A percentile compares a stretch with the other conserved stretches of the same genome.
Evolutionary conservation across 2,797 vertebrate species (phyloP).

Genomic region (Amazonetta brasiliensis): DNA sequence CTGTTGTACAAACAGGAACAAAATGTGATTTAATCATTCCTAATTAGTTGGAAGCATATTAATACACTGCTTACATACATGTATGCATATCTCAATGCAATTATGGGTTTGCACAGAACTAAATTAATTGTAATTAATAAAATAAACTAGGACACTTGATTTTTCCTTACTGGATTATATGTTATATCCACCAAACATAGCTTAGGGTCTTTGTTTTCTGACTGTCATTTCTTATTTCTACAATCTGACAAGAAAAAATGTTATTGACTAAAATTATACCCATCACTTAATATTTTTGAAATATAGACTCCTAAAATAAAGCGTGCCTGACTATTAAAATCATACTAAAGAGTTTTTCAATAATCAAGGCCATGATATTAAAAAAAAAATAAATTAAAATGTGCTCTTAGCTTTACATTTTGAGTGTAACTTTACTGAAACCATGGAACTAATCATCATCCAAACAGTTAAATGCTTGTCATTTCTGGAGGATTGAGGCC

Average conservation of each 20-base stretch:
- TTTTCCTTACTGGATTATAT: neutral
- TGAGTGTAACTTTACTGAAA: neutral
- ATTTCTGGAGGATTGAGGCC: neutral
- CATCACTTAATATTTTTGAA: neutral
- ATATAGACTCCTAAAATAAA: neutral
- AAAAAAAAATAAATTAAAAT: neutral
- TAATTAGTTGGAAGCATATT: neutral
- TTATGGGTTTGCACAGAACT: neutral
- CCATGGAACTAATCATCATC: neutral
- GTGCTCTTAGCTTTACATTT: neutral
- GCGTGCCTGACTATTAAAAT: neutral
- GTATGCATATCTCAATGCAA: neutral
- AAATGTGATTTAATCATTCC: neutral
- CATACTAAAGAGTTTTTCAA: neutral
- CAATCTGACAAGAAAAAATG: neutral
- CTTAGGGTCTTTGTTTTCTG: neutral
- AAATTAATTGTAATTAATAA: neutral
- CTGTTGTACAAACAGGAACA: constrained; percentile 72
- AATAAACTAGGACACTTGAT: neutral
- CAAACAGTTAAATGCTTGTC: neutral
- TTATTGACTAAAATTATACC: neutral
- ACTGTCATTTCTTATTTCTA: neutral
- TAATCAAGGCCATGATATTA: neutral
- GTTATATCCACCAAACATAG: neutral
- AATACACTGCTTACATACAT: neutral